Percentiles rank a stretch among this genome's conserved stretches.
These are phyloP conservation scores for Ganaspis brasiliensis DNA, from an alignment of 2,888 invertebrate genomes.

Conservation along the genomic window DNA sequence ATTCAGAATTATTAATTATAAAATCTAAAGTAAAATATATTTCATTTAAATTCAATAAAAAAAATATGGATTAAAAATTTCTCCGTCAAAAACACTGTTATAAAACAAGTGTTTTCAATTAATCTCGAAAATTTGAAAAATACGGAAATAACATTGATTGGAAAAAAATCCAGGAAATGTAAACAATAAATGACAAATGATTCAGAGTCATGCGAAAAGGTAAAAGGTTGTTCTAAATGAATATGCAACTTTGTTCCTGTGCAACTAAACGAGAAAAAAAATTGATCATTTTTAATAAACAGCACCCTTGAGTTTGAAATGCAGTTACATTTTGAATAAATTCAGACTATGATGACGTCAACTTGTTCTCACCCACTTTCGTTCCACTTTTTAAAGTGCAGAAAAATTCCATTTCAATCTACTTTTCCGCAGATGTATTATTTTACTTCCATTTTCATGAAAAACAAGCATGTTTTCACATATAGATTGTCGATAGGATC, in stretches of 20 bases:
- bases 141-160: too few species aligned
- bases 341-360: constrained; percentile 14
- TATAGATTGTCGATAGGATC: not conserved
- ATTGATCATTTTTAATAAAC: not conserved
- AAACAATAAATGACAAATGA: too few species aligned
- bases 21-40: too few species aligned
- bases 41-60: too few species aligned
- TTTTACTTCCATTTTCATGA: not conserved
- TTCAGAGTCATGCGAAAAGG: not conserved
- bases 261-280: not conserved
- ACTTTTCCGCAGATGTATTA: not conserved
- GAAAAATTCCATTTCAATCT: not conserved
- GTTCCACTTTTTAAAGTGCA: not conserved
- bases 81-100: too few species aligned
- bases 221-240: not conserved
- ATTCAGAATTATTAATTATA: too few species aligned
- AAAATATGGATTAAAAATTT: too few species aligned
- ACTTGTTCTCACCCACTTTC: constrained; percentile 7
- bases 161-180: too few species aligned
- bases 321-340: constrained; percentile 8
- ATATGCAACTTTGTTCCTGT: not conserved
- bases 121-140: too few species aligned
- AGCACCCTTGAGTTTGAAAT: not conserved
- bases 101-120: too few species aligned
- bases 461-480: not conserved